phyloP scores from a whole-genome alignment of 1,140 invertebrate genomes.

The Tenebrio molitor region DNA sequence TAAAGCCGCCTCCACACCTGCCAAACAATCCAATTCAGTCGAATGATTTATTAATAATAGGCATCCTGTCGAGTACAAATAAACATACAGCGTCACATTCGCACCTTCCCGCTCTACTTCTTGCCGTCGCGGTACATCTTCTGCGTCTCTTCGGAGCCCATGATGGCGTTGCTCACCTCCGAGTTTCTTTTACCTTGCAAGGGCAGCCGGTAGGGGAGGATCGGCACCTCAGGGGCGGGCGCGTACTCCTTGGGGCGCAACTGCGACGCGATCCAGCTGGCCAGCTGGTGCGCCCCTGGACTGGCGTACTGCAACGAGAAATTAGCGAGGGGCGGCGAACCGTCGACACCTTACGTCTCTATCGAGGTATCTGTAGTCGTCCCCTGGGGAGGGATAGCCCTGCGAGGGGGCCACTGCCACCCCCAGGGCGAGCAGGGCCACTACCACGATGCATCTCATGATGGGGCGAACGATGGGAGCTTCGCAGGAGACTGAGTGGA shows the following conservation, averaged over 20 bases:
- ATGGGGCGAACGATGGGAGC: too few species aligned
- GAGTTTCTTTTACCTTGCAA: conserved; percentile 62
- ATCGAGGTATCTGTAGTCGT: conserved; percentile 49
- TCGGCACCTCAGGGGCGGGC: conserved; percentile 54
- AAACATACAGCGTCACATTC: conserved; percentile 6
- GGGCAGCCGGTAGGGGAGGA: conserved; percentile 58
- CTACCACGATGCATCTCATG: too few species aligned
- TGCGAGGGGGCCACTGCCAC: not conserved
- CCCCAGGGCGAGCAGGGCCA: too few species aligned
- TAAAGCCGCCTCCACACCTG: conserved; percentile 4
- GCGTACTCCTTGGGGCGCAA: conserved; percentile 56
- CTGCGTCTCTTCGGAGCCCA: conserved; percentile 61
- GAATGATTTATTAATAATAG: conserved; percentile 28
- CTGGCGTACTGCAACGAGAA: conserved; percentile 57
- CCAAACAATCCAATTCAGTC: not conserved
- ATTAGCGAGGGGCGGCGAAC: too few species aligned
- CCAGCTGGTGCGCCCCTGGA: conserved; percentile 61
- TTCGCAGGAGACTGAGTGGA: not conserved
- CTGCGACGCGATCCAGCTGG: conserved; percentile 60
- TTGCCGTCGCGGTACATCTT: conserved; percentile 61
- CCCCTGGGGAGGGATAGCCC: conserved; percentile 26
- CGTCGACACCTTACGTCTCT: conserved; percentile 47
- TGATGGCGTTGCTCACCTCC: conserved; percentile 62
- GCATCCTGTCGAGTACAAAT: conserved; percentile 39
- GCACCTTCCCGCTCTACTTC: conserved; percentile 39